Conservation (phyloP, 2,888 invertebrate genomes). For the Plusia festucae region DNA sequence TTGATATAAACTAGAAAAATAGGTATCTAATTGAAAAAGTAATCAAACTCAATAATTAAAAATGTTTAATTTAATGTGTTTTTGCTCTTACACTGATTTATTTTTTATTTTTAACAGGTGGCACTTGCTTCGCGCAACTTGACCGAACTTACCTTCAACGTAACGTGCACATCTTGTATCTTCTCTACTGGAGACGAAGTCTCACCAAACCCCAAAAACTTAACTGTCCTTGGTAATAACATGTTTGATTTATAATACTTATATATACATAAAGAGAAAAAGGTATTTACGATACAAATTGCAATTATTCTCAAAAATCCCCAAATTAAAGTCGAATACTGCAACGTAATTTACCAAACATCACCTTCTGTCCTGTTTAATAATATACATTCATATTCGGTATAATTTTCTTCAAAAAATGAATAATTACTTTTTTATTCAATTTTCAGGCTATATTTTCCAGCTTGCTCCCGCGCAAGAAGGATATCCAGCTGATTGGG, state of each 20-base stretch:
- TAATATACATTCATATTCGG: neutral
- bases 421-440: neutral
- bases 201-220: conserved; percentile 73
- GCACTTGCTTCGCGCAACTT: conserved; percentile 59
- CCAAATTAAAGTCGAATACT: too few species aligned
- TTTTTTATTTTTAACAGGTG: conserved; percentile 63
- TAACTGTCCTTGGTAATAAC: conserved; percentile 74
- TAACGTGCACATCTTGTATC: conserved; percentile 75
- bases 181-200: conserved; percentile 66
- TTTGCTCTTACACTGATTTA: neutral
- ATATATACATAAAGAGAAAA: too few species aligned
- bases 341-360: too few species aligned
- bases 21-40: too few species aligned
- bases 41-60: too few species aligned
- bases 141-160: conserved; percentile 76
- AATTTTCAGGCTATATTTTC: conserved; percentile 77
- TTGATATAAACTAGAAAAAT: too few species aligned
- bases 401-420: neutral
- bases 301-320: too few species aligned
- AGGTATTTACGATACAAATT: too few species aligned
- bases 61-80: too few species aligned
- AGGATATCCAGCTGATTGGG: conserved; percentile 77
- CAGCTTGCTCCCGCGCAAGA: conserved; percentile 69
- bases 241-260: too few species aligned
- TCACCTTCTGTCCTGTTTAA: too few species aligned